Evolutionary conservation across 2,113 vertebrate genomes (phyloP).

Genomic region (Carlito syrichta): DNA sequence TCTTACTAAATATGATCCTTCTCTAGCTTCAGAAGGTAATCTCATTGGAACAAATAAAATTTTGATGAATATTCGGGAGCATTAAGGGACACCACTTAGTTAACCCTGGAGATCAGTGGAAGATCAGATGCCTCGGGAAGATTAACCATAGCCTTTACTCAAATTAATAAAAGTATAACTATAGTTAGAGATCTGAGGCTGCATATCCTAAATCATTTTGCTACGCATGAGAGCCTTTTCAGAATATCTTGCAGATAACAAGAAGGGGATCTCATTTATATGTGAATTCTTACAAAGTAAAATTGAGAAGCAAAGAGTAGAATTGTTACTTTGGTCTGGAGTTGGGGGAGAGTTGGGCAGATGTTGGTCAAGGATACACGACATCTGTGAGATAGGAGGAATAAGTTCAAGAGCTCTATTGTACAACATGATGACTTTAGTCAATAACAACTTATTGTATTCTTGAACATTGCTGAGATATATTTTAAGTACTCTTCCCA

Average conservation of each 20-base stretch:
- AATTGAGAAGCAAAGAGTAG: neutral
- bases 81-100: neutral
- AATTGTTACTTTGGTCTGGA: neutral
- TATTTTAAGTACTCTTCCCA: neutral
- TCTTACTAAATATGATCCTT: neutral
- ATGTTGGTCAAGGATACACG: neutral
- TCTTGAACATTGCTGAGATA: neutral
- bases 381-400: neutral
- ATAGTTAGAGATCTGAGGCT: neutral
- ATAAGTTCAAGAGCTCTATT: neutral
- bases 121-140: neutral
- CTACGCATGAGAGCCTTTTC: neutral
- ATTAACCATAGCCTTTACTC: neutral
- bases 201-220: neutral
- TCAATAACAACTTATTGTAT: neutral
- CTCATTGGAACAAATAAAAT: neutral
- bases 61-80: neutral
- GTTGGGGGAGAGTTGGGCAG: neutral
- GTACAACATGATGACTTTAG: neutral
- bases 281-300: neutral
- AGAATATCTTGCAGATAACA: neutral
- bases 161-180: neutral
- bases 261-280: neutral
- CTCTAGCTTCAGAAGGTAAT: neutral
- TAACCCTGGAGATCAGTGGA: neutral